phyloP scores from a whole-genome alignment of 2,888 invertebrate genomes.

The Drosophila nr. medialis region DNA sequence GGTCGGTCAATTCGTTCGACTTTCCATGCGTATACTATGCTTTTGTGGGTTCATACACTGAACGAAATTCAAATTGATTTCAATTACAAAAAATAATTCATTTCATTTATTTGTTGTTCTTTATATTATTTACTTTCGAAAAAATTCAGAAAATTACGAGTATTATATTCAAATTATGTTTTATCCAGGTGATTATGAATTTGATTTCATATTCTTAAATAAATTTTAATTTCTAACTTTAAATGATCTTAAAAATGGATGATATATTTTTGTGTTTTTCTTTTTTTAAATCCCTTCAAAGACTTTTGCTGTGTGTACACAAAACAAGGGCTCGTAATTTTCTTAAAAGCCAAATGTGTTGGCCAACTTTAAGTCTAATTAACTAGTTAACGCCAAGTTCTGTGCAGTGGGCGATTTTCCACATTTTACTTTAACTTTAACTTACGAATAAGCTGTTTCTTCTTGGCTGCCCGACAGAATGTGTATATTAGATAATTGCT shows the following conservation, averaged over 20 bases:
- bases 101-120: neutral
- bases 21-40: conserved; percentile 47
- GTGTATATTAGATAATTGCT: conserved; percentile 61
- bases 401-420: conserved; percentile 33
- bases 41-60: conserved; percentile 39
- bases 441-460: conserved; percentile 4
- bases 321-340: conserved; percentile 1
- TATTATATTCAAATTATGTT: neutral
- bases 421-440: neutral
- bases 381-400: conserved; percentile 40
- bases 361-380: conserved; percentile 38
- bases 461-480: conserved; percentile 2
- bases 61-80: neutral
- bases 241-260: neutral
- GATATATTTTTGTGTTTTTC: neutral
- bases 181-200: too few relatives aligned
- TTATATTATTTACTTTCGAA: neutral
- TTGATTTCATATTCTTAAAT: neutral
- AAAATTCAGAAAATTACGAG: neutral
- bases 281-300: neutral
- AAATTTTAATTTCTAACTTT: neutral
- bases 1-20: conserved; percentile 44
- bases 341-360: conserved; percentile 18
- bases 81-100: neutral
- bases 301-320: neutral